Conservation (phyloP, 2,888 invertebrate species). For the Eudasyphora cyanicolor region DNA sequence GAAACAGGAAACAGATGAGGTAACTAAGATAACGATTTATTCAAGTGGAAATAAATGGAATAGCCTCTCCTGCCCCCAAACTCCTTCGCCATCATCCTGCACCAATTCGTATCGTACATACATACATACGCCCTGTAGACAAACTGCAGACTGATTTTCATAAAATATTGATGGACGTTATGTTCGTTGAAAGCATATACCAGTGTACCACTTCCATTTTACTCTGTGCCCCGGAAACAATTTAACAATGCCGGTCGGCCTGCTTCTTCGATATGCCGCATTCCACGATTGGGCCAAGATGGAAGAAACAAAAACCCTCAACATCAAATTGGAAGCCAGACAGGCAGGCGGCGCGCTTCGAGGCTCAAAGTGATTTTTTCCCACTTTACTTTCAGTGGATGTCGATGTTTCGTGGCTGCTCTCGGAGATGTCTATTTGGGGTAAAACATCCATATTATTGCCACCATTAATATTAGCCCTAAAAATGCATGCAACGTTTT, state of each 20-base stretch:
- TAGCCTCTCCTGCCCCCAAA: not conserved
- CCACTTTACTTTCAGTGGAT: not conserved
- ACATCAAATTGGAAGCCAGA: conserved; percentile 4
- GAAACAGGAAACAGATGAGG: conserved; percentile 62
- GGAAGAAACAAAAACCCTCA: not conserved
- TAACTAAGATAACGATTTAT: conserved; percentile 57
- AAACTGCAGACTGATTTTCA: conserved; percentile 62
- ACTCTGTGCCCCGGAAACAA: not conserved
- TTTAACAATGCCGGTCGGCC: conserved; percentile 1
- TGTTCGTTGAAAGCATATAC: conserved; percentile 29
- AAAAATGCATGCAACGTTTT: conserved; percentile 30
- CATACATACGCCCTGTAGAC: conserved; percentile 39
- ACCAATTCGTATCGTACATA: not conserved
- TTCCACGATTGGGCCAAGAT: not conserved
- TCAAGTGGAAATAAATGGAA: conserved; percentile 57
- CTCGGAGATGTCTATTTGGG: not conserved
- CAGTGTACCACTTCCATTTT: conserved; percentile 14
- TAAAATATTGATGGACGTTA: conserved; percentile 60
- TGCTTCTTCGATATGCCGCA: not conserved
- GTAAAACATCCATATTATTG: conserved; percentile 37
- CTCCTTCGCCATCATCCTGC: not conserved
- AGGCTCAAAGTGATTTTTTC: not conserved
- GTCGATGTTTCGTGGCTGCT: conserved; percentile 13
- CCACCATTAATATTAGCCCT: conserved; percentile 53
- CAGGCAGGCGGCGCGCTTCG: not conserved